Conservation (phyloP, 2,797 vertebrate genomes). For the Capromys pilorides region DNA sequence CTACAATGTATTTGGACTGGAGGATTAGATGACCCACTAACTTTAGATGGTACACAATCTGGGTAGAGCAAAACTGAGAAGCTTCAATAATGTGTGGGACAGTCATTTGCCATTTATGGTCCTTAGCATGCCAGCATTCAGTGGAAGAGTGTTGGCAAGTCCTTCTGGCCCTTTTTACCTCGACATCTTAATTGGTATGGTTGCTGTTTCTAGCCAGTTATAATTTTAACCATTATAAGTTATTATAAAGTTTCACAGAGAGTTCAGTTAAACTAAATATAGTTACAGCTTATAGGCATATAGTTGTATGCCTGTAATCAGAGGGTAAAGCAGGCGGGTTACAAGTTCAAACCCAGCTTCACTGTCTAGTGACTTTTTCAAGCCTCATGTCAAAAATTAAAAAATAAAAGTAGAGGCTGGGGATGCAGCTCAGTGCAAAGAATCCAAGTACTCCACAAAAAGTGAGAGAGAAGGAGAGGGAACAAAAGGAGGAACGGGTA, state of each 20-base stretch:
- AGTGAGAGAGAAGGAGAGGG: neutral
- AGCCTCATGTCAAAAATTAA: neutral
- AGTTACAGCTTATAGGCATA: neutral
- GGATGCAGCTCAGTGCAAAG: neutral
- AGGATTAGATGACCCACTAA: neutral
- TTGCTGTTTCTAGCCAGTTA: slow-evolving; percentile 6
- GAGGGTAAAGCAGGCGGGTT: neutral
- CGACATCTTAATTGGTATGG: neutral
- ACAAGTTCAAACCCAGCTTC: neutral
- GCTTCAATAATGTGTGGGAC: neutral
- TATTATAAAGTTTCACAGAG: neutral
- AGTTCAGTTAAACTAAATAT: neutral
- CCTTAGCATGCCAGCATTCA: neutral
- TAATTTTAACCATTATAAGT: neutral
- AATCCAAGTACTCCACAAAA: neutral
- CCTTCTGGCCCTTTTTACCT: neutral
- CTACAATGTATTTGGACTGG: slow-evolving; percentile 42
- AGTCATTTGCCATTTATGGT: neutral
- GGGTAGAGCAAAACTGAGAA: neutral
- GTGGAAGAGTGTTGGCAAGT: neutral
- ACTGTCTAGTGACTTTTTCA: neutral
- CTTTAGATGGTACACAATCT: neutral
- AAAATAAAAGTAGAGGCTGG: neutral
- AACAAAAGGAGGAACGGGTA: neutral
- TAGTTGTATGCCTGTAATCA: neutral